Percentiles rank a stretch among this genome's conserved stretches.
phyloP scores from a whole-genome alignment of 2,113 vertebrate species.

The Gallinago undulata region DNA sequence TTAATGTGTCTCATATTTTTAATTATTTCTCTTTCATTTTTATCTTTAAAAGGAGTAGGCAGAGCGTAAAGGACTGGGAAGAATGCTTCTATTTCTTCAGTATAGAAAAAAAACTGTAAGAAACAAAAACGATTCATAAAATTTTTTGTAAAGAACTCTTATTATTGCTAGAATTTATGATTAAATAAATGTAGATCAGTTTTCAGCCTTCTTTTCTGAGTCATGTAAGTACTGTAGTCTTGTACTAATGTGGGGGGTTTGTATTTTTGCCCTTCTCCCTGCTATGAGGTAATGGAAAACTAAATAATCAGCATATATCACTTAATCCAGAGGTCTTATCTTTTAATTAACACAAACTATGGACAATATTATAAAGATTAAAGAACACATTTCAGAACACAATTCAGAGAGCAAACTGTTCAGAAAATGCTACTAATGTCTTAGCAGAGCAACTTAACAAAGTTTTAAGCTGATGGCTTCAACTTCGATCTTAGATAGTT shows the following conservation, averaged over 20 bases:
- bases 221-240: neutral
- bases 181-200: neutral
- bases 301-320: neutral
- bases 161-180: neutral
- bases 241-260: rapidly evolving
- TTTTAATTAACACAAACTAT: neutral
- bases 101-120: neutral
- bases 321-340: neutral
- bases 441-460: neutral
- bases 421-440: neutral
- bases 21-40: neutral
- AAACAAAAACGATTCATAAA: neutral
- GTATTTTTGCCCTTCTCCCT: neutral
- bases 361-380: neutral
- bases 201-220: neutral
- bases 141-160: neutral
- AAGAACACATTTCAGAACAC: neutral
- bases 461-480: neutral
- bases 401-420: neutral
- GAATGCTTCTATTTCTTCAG: neutral
- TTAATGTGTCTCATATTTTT: too few species aligned
- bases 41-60: neutral
- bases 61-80: neutral
- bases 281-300: neutral
- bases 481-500: neutral